Base-by-base conservation (phyloP, 2,797 vertebrate genomes). In the Onychomys torridus region DNA sequence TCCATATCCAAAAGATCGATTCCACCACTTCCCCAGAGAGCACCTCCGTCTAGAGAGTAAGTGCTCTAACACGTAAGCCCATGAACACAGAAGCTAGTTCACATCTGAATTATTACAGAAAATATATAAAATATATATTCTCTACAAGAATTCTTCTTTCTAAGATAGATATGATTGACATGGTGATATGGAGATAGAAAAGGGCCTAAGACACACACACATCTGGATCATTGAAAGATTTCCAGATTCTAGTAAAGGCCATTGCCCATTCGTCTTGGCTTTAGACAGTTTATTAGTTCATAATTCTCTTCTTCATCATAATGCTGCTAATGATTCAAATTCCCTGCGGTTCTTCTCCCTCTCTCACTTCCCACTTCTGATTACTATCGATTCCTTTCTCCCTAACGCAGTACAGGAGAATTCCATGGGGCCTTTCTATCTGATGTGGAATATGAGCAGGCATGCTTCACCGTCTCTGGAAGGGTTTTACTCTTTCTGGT, bases 291-390 rank as follows among this genome's bases (percentile, higher is more conserved):
- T 19, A n/a, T 12, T 29, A 52, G 59, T 0, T 59, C 87, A 5
- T 37, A 25, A 29, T 65, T 82, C 19, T 90, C 63, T 92, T 40
- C 73, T 92, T 92, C 92, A 73, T 85, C 69, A 14, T 73, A 71
- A 79, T 83, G 89, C 57, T 67, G 8, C 90, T 76, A 83, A 32
- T 32, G 76, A 55, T 57, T 61, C 86, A 21, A 17, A 8, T 7
- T 81, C 63, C 43, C 89, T 95, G 46, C 25, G 19, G 46, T 46
- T 65, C 40, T 88, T 95, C 71, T 89, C 0, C 0, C 2, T 67
- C 78, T 52, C 63, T 90, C 52, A 19, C 8, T 4, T n/a, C 5
- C 57, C 43, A 43, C 29, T 84, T 90, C 83, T 82, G 34, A 82
- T 17, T 25, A 61, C 52, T 81, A 55, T 46, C 63, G 65, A 96